These are phyloP conservation scores for Cryptocheilus praepositus DNA, from an alignment of 2,888 invertebrate genomes.

Conservation along the genomic window DNA sequence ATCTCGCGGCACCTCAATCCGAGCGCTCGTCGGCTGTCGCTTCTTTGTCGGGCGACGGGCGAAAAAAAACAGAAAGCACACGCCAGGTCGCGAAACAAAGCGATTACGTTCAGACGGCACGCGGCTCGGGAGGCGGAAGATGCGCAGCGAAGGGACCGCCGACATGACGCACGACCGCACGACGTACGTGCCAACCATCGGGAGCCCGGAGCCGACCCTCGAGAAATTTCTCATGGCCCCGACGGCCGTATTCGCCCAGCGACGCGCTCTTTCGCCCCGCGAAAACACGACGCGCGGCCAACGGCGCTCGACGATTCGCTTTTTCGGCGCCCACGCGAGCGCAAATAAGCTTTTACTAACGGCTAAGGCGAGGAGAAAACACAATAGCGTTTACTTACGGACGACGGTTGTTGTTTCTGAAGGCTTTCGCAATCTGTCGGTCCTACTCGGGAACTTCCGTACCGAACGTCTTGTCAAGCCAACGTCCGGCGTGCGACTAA, in stretches of 20 bases:
- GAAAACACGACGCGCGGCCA: slow-evolving; percentile 29
- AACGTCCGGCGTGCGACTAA: slow-evolving; percentile 64
- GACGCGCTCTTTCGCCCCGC: not conserved
- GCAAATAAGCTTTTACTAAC: slow-evolving; percentile 32
- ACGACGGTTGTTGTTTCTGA: slow-evolving; percentile 77
- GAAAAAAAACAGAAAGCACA: not conserved
- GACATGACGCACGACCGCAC: slow-evolving; percentile 63
- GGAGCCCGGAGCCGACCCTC: slow-evolving; percentile 44
- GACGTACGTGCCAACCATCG: slow-evolving; percentile 41
- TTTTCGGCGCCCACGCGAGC: slow-evolving; percentile 15
- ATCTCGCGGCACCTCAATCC: slow-evolving; percentile 34
- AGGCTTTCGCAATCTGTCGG: slow-evolving; percentile 73
- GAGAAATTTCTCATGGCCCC: slow-evolving; percentile 53
- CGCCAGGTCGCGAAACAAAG: slow-evolving; percentile 3
- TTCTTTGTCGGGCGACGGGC: slow-evolving; percentile 8
- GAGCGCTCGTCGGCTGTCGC: slow-evolving; percentile 26
- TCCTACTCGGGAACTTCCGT: slow-evolving; percentile 71
- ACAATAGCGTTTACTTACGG: slow-evolving; percentile 76
- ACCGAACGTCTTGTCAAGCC: slow-evolving; percentile 63
- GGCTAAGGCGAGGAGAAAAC: slow-evolving; percentile 52
- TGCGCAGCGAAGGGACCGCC: slow-evolving; percentile 53
- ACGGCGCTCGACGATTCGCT: slow-evolving; percentile 17
- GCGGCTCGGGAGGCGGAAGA: slow-evolving; percentile 53
- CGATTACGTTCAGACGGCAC: slow-evolving; percentile 14
- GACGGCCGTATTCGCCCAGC: too few species aligned